These are phyloP conservation scores for Xestia sexstrigata DNA, from an alignment of 2,888 invertebrate genomes.

Conservation along the genomic window DNA sequence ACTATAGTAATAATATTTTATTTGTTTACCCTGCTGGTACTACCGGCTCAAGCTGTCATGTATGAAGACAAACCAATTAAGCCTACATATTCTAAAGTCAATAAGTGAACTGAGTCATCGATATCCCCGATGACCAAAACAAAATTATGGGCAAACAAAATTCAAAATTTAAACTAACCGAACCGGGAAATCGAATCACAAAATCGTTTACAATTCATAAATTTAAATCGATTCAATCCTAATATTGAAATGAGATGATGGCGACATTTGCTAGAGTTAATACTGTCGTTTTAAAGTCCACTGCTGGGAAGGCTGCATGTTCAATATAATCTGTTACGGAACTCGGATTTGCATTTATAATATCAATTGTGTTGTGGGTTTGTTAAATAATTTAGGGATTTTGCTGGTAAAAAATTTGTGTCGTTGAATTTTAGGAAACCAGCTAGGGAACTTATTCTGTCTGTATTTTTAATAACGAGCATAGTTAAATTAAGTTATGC, in stretches of 20 bases:
- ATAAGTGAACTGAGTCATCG: not conserved
- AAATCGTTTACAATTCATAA: conserved; percentile 65
- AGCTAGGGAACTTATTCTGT: not conserved
- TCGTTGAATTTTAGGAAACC: conserved; percentile 3
- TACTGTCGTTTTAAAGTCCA: conserved; percentile 58
- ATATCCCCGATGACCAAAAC: conserved; percentile 5
- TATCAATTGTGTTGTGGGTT: conserved; percentile 48
- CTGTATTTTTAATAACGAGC: not conserved
- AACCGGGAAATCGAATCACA: conserved; percentile 53
- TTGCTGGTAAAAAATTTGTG: conserved; percentile 1
- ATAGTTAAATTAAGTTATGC: not conserved
- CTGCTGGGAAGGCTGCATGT: conserved; percentile 42
- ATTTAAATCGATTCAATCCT: conserved; percentile 68
- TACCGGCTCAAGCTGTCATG: not conserved
- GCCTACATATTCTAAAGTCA: not conserved
- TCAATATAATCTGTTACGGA: conserved; percentile 41
- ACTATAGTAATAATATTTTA: not conserved
- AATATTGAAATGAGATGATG: conserved; percentile 64
- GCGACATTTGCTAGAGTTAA: conserved; percentile 60
- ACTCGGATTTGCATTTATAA: conserved; percentile 46
- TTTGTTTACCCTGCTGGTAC: not conserved
- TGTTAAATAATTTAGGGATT: conserved; percentile 25
- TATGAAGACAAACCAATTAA: not conserved
- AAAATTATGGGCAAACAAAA: conserved; percentile 43
- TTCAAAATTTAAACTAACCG: conserved; percentile 48